Base-by-base conservation (phyloP, 2,113 vertebrate species). In the Megalops atlanticus region DNA sequence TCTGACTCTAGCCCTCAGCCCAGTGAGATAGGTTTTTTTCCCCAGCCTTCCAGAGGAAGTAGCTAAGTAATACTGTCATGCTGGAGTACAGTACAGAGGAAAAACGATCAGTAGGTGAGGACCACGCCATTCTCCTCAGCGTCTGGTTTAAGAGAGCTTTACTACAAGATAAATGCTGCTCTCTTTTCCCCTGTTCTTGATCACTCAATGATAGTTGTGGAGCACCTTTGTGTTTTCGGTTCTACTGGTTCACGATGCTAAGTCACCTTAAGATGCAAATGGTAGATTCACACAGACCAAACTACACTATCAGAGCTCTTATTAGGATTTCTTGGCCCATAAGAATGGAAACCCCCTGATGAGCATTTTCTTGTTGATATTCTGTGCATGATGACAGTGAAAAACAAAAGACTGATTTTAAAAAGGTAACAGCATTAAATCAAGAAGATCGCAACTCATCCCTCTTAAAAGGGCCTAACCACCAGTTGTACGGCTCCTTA, bases 401-500 rank as follows among this genome's bases (percentile, higher is more conserved):
- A 24, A 64, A 64, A 64, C 24, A 4, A 52, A 52, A 16, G 21
- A 16, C 14, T 4, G 1, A 52, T 1, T n/a, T n/a, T 45, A 64
- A 64, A 16, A 52, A 18, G 49, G 58, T n/a, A 27, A n/a, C 5
- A 27, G 58, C 58, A 2, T n/a, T 1, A n/a, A 31, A 10, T 31
- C 31, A 64, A 31, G n/a, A 64, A 27, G n/a, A 64, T 16, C 5
- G 49, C 18, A 24, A 16, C 58, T 6, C 4, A 2, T 31, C 27
- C 24, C n/a, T 18, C n/a, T 2, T 31, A 64, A 31, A 31, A n/a
- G n/a, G 58, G 2, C 58, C 4, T 7, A 11, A n/a, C 58, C 24
- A 54, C 41, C 71, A 70, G 76, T 43, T 45, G 74, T 36, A 14
- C 64, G 36, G 40, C 35, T 58, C 43, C 78, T 81, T 64, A 70